These are phyloP conservation scores for Caenorhabditis becei DNA, from an alignment of 2,888 invertebrate species.

Conservation along the genomic window DNA sequence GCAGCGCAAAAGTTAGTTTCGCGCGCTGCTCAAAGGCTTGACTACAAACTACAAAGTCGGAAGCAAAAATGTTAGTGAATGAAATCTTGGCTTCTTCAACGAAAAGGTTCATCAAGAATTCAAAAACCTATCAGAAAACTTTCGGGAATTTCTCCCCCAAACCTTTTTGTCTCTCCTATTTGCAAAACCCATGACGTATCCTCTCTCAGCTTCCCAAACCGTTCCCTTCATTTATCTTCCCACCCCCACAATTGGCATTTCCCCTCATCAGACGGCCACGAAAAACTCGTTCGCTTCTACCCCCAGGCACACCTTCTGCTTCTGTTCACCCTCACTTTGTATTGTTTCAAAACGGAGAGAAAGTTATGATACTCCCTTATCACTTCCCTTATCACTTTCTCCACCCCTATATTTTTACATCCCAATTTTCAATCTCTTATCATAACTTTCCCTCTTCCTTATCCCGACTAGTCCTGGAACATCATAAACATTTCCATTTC, in stretches of 20 bases:
- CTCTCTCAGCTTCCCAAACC: not conserved
- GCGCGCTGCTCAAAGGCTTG: no score
- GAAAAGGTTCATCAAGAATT: no score
- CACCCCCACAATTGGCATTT: not conserved
- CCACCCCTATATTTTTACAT: not conserved
- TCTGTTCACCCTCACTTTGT: not conserved
- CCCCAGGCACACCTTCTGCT: not conserved
- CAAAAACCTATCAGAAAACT: no score
- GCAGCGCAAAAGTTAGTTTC: no score
- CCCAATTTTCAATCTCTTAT: no score
- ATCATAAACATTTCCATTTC: not conserved
- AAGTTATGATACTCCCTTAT: not conserved
- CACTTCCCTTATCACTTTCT: not conserved
- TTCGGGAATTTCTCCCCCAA: no score
- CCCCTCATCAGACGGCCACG: not conserved
- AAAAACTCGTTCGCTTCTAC: not conserved
- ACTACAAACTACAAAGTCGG: no score
- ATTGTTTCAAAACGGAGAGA: not conserved
- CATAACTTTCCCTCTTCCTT: no score
- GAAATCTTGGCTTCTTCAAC: no score
- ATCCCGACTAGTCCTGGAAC: not conserved
- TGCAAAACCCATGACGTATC: not conserved
- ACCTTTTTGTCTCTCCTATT: no score
- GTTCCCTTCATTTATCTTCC: not conserved
- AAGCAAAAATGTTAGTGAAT: no score